Evolutionary conservation across 2,797 vertebrate genomes (phyloP).

Genomic region (Eulemur coronatus): DNA sequence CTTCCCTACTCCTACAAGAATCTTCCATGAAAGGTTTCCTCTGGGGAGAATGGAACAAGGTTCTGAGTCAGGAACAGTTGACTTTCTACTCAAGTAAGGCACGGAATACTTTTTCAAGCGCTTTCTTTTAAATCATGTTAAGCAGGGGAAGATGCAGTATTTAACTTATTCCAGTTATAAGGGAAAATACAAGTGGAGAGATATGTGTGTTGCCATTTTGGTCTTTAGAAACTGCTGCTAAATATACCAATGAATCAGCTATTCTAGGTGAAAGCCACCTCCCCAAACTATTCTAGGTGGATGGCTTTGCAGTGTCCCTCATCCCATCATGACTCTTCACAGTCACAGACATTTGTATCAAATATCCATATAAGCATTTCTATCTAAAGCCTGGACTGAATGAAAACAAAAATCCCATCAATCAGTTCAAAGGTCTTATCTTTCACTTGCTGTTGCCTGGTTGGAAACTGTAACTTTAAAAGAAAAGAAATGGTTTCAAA

Average conservation of each 20-base stretch:
- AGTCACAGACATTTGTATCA: background rate
- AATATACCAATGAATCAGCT: background rate
- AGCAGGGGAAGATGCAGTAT: background rate
- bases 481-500: slow-evolving; percentile 12
- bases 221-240: background rate
- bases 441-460: background rate
- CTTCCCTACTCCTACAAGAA: background rate
- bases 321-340: background rate
- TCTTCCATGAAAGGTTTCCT: background rate
- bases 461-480: background rate
- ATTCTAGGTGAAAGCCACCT: background rate
- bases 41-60: background rate
- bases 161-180: background rate
- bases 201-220: background rate
- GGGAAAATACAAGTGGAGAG: background rate
- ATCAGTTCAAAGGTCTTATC: background rate
- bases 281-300: background rate
- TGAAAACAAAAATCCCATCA: background rate
- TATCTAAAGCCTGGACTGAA: background rate
- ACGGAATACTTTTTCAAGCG: background rate
- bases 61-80: background rate
- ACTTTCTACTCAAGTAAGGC: background rate
- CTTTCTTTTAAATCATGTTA: background rate
- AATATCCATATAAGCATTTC: background rate
- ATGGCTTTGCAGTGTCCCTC: background rate